Percentiles rank a stretch among this genome's conserved stretches.
Evolutionary conservation across 2,797 vertebrate genomes (phyloP).

Genomic region (Cynopterus sphinx): DNA sequence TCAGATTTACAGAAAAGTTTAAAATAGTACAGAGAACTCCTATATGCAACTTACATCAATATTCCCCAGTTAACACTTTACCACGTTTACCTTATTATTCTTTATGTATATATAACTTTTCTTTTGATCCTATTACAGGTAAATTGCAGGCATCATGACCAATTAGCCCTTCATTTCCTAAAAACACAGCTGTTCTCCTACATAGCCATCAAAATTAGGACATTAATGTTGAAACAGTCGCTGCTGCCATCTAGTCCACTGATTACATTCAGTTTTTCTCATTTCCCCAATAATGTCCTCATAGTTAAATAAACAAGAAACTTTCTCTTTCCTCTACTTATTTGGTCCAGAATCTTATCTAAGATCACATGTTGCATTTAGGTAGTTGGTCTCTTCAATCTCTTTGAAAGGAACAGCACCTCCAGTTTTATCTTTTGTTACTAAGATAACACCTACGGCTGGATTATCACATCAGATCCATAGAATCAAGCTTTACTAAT

Average conservation of each 20-base stretch:
- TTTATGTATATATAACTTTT: not conserved
- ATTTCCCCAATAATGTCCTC: not conserved
- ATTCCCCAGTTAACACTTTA: not conserved
- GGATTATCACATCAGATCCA: not conserved
- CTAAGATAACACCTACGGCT: not conserved
- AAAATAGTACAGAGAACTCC: not conserved
- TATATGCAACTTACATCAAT: not conserved
- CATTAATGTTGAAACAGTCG: not conserved
- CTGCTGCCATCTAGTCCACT: not conserved
- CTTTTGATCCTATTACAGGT: not conserved
- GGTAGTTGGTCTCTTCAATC: not conserved
- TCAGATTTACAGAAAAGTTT: slow-evolving; percentile 5
- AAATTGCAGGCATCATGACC: not conserved
- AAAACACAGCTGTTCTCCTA: not conserved
- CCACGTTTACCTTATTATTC: not conserved
- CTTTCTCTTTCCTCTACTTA: not conserved
- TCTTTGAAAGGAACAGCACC: not conserved
- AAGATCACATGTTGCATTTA: not conserved
- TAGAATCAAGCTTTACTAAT: slow-evolving; percentile 8
- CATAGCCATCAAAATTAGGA: not conserved
- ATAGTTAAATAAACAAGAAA: not conserved
- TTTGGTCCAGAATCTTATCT: slow-evolving; percentile 6
- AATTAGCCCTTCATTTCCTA: not conserved
- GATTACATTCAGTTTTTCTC: not conserved
- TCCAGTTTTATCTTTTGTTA: not conserved